Evolutionary conservation across 1,140 invertebrate species (phyloP).

Genomic region (Adoxophyes honmai): DNA sequence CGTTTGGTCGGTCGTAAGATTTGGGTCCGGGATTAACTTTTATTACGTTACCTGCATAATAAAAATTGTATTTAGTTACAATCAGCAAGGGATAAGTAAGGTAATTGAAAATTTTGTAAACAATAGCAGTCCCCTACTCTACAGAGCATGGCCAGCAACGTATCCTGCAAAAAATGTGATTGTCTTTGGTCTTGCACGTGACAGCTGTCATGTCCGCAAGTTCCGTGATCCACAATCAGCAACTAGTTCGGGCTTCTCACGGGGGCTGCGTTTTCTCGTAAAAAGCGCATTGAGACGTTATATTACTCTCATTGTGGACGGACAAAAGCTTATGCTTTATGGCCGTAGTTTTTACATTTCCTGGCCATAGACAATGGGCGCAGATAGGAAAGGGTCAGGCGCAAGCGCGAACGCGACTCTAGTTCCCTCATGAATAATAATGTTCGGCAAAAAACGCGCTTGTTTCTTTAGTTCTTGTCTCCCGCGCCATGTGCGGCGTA

Average conservation of each 20-base stretch:
- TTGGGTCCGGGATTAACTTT: no score
- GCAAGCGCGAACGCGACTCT: neutral
- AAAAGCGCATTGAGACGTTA: slow-evolving; percentile 14
- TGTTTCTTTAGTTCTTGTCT: neutral
- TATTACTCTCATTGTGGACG: slow-evolving; percentile 6
- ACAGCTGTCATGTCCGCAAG: neutral
- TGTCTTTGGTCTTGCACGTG: neutral
- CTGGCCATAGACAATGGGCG: slow-evolving; percentile 10
- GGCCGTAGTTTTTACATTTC: slow-evolving; percentile 10
- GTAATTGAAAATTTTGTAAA: no score
- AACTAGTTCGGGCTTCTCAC: neutral
- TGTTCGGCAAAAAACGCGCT: slow-evolving; percentile 2
- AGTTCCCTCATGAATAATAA: slow-evolving; percentile 8
- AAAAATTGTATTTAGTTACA: no score
- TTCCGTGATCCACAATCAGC: slow-evolving; percentile 7
- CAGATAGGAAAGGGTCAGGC: slow-evolving; percentile 12
- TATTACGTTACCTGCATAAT: no score
- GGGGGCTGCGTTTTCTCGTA: slow-evolving; percentile 9
- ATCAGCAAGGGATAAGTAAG: no score
- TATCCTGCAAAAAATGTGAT: neutral
- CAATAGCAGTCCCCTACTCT: no score
- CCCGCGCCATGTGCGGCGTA: neutral
- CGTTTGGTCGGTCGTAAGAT: no score
- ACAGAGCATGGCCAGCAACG: no score
- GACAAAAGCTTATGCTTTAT: slow-evolving; percentile 13